Conservation (phyloP, 2,888 invertebrate genomes). For the Drosophila leonis region DNA sequence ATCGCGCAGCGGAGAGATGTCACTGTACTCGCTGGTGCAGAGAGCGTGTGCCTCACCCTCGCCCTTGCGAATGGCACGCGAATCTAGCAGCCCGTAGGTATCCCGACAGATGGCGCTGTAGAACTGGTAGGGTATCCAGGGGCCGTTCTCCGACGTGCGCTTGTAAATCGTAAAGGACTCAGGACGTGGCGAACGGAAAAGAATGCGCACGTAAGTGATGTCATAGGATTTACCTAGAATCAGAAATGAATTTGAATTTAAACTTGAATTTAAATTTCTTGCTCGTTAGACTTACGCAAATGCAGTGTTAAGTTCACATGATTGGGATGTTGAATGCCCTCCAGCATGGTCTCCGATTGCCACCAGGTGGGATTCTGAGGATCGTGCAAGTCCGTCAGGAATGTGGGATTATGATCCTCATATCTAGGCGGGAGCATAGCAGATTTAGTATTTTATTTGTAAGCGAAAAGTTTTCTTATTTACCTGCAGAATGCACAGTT, state of each 20-base stretch:
- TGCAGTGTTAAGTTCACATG: conserved; percentile 96
- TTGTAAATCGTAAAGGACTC: conserved; percentile 99
- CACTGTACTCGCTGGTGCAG: conserved; percentile 99
- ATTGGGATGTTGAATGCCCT: conserved; percentile 95
- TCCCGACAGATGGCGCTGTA: conserved; percentile 97
- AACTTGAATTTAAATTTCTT: background rate
- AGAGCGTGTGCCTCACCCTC: conserved; percentile 95
- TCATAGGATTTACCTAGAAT: conserved; percentile 96
- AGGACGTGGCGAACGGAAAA: conserved; percentile 97
- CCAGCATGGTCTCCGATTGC: conserved; percentile 99
- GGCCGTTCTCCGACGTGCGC: conserved; percentile 90
- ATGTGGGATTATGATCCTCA: conserved; percentile 90
- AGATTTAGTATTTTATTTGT: background rate
- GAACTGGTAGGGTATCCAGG: conserved; percentile 96
- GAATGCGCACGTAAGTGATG: conserved; percentile 97
- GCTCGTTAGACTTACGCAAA: conserved; percentile 88
- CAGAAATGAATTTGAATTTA: conserved; percentile 43
- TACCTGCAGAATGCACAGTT: conserved; percentile 93
- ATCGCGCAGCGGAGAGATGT: conserved; percentile 97
- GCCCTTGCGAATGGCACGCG: conserved; percentile 89
- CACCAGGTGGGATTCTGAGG: conserved; percentile 97
- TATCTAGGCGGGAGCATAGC: conserved; percentile 61
- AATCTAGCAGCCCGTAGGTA: conserved; percentile 94
- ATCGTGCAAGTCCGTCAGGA: conserved; percentile 96
- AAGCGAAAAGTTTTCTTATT: background rate